These are phyloP conservation scores for Orthonevra nobilis DNA, from an alignment of 2,888 invertebrate species.

Conservation along the genomic window DNA sequence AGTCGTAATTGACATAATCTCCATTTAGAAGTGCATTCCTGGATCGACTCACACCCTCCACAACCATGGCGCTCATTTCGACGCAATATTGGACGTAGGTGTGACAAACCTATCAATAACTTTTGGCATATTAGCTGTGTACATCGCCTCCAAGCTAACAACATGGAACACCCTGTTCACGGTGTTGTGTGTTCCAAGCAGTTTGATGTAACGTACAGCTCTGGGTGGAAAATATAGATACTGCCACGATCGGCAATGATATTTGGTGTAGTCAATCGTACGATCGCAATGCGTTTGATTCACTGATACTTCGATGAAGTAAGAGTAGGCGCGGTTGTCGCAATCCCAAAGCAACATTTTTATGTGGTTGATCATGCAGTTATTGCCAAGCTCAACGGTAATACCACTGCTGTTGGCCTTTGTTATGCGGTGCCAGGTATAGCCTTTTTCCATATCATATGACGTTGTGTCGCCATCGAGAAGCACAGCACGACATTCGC, in stretches of 20 bases:
- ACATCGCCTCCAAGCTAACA: constrained; percentile 94
- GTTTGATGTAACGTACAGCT: constrained; percentile 91
- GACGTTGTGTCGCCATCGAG: constrained; percentile 93
- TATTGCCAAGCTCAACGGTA: constrained; percentile 89
- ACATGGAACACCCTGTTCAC: constrained; percentile 97
- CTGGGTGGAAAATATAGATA: constrained; percentile 93
- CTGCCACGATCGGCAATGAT: constrained; percentile 98
- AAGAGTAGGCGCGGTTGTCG: constrained; percentile 86
- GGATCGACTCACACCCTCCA: constrained; percentile 96
- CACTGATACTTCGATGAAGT: constrained; percentile 89
- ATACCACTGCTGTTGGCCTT: constrained; percentile 90
- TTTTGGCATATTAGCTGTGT: constrained; percentile 87
- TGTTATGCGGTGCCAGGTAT: constrained; percentile 92
- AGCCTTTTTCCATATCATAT: constrained; percentile 96
- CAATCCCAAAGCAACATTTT: constrained; percentile 96
- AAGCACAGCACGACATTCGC: constrained; percentile 93
- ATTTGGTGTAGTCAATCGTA: constrained; percentile 94
- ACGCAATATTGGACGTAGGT: constrained; percentile 96
- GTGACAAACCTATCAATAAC: constrained; percentile 88
- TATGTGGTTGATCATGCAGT: constrained; percentile 96
- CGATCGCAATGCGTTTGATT: constrained; percentile 97
- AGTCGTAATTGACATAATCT: constrained; percentile 96
- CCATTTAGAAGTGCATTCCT: constrained; percentile 98
- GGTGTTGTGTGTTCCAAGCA: constrained; percentile 96
- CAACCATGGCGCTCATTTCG: constrained; percentile 93